phyloP scores from a whole-genome alignment of 2,113 vertebrate species.

The Periophthalmodon schlosseri region DNA sequence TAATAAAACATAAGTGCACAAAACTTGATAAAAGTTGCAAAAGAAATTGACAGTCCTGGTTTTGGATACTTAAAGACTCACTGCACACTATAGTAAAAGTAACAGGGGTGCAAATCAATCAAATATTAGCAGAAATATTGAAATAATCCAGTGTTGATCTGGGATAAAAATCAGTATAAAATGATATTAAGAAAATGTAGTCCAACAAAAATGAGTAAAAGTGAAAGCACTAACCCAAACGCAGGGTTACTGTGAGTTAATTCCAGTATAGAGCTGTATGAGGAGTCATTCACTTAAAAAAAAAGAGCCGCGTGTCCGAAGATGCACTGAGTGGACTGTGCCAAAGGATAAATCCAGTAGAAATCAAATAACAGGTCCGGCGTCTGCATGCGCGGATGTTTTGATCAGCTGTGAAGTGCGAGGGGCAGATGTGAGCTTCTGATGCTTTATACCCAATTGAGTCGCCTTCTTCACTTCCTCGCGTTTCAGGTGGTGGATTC shows the following conservation, averaged over 20 bases:
- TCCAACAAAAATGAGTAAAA: background rate
- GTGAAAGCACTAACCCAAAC: conserved; percentile 58
- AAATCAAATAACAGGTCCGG: conserved; percentile 38
- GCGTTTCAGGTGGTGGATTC: conserved; percentile 85
- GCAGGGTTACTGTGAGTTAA: conserved; percentile 51
- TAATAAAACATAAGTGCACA: background rate
- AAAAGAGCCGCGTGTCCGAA: conserved; percentile 52
- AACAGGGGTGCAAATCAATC: background rate
- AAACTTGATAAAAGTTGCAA: background rate
- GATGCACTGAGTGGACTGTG: conserved; percentile 43
- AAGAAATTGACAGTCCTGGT: background rate
- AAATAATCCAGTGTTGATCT: background rate
- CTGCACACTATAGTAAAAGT: background rate
- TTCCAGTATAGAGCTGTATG: conserved; percentile 70
- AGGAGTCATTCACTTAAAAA: conserved; percentile 60
- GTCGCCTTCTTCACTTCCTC: conserved; percentile 80
- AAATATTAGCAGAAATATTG: background rate
- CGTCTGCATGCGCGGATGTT: conserved; percentile 67
- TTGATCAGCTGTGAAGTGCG: conserved; percentile 70
- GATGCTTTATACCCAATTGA: conserved; percentile 82
- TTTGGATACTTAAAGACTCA: background rate
- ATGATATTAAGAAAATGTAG: background rate
- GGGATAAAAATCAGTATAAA: conserved; percentile 5
- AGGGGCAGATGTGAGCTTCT: conserved; percentile 76
- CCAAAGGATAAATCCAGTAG: conserved; percentile 60